Evolutionary conservation across 2,888 invertebrate species (phyloP).

Genomic region (Lypha dubia): DNA sequence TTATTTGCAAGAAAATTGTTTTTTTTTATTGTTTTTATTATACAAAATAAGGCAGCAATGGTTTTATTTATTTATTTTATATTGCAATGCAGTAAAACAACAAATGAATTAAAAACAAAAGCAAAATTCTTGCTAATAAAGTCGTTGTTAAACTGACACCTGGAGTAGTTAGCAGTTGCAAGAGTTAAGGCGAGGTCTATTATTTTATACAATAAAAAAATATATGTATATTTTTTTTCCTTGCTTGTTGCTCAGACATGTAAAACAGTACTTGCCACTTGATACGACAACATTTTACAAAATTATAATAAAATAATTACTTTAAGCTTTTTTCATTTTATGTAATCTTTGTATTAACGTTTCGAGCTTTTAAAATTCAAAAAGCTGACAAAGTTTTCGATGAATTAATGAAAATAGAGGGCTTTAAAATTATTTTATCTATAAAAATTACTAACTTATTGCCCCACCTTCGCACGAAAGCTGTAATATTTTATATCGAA

Average conservation of each 20-base stretch:
- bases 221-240: neutral
- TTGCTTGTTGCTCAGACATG: neutral
- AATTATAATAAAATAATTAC: neutral
- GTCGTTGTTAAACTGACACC: constrained; percentile 70
- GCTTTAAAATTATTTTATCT: no score
- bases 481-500: no score
- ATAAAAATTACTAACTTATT: no score
- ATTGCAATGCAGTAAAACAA: constrained; percentile 34
- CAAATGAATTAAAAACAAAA: constrained; percentile 48
- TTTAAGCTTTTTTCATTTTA: neutral
- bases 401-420: no score
- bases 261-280: constrained; percentile 40
- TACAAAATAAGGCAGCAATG: constrained; percentile 4
- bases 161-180: constrained; percentile 56
- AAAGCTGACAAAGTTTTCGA: neutral
- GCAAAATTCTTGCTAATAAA: constrained; percentile 66
- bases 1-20: constrained; percentile 8
- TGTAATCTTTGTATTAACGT: neutral
- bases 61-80: constrained; percentile 38
- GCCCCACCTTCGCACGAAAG: no score
- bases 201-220: constrained; percentile 48
- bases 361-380: neutral
- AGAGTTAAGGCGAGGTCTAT: constrained; percentile 70
- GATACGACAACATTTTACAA: constrained; percentile 1
- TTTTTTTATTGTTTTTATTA: no score